These are phyloP conservation scores for Saguinus midas DNA, from an alignment of 2,113 vertebrate species.

Conservation along the genomic window DNA sequence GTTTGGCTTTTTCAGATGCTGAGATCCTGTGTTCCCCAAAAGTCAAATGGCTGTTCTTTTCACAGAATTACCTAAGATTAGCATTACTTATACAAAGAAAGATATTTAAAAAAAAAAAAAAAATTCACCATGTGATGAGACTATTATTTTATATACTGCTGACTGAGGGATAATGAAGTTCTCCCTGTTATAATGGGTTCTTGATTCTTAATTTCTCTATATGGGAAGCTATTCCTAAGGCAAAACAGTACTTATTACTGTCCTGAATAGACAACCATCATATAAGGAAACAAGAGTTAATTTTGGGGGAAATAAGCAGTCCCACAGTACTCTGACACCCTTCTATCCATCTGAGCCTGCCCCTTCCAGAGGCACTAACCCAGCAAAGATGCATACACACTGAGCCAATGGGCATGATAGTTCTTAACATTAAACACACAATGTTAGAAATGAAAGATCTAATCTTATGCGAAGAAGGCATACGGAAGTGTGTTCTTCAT, in stretches of 20 bases:
- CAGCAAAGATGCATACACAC: not conserved
- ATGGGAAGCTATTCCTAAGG: not conserved
- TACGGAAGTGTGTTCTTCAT: not conserved
- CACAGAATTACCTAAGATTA: not conserved
- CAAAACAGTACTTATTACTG: not conserved
- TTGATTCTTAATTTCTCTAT: slow-evolving; percentile 7
- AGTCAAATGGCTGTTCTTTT: not conserved
- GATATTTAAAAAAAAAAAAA: not conserved
- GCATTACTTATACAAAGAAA: not conserved
- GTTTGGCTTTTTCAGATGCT: not conserved
- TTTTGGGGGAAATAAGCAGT: not conserved
- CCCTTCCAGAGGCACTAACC: not conserved
- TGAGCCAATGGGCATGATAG: fast-evolving
- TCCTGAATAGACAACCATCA: not conserved
- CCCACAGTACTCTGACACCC: not conserved
- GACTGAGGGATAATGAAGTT: not conserved
- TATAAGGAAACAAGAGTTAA: not conserved
- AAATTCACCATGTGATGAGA: not conserved
- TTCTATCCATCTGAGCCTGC: not conserved
- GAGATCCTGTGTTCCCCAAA: not conserved
- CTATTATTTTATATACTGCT: not conserved
- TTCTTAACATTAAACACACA: not conserved
- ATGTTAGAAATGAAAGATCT: not conserved
- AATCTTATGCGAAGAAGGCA: not conserved
- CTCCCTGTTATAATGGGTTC: not conserved